Percentiles rank a stretch among this genome's conserved stretches.
Conservation (phyloP, 2,113 vertebrate species). For the Motacilla tschutschensis region DNA sequence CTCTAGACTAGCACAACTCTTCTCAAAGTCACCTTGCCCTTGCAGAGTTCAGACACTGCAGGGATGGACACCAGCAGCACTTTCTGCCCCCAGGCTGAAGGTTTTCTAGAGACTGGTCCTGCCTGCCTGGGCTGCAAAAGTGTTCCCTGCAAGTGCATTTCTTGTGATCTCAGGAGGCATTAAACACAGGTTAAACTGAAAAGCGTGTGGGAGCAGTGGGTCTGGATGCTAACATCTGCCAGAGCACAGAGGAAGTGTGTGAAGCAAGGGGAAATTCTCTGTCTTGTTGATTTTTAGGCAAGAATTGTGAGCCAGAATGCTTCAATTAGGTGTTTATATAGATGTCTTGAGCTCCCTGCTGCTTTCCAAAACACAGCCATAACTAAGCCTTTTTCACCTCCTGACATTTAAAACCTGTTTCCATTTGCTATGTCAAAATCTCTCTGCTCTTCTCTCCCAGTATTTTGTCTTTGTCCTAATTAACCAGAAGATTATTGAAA, state of each 20-base stretch:
- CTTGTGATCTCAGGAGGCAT: rapidly evolving
- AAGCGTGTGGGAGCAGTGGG: neutral
- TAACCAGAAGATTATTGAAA: neutral
- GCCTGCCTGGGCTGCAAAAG: neutral
- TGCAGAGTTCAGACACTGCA: neutral
- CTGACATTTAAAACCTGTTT: neutral
- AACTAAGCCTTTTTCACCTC: neutral
- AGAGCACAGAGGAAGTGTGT: neutral
- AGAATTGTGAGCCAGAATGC: neutral
- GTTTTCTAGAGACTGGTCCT: neutral
- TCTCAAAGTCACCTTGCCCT: neutral
- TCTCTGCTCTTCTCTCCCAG: neutral
- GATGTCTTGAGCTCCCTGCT: rapidly evolving
- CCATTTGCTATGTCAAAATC: neutral
- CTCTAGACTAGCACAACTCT: neutral
- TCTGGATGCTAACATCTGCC: neutral
- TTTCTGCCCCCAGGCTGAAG: neutral
- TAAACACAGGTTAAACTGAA: neutral
- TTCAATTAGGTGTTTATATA: neutral
- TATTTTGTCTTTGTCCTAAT: neutral
- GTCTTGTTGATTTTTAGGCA: neutral
- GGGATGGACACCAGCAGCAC: neutral
- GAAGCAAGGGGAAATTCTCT: neutral
- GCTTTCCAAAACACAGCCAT: neutral
- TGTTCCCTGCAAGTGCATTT: neutral